phyloP scores from a whole-genome alignment of 1,140 invertebrate species.

The Apolygus lucorum region DNA sequence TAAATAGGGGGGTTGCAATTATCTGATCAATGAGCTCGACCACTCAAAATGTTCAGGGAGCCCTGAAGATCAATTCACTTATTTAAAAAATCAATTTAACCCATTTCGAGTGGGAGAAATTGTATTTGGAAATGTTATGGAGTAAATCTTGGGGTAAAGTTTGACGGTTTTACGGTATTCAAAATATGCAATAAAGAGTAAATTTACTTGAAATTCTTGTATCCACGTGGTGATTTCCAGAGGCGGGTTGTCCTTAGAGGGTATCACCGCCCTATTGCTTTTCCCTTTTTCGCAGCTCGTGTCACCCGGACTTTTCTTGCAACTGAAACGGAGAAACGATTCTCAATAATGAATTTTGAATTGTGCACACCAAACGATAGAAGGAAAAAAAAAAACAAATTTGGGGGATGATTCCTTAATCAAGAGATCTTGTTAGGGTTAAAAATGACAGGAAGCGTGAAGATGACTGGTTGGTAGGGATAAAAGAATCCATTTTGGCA shows the following conservation, averaged over 20 bases:
- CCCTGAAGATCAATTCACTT: neutral
- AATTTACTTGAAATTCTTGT: constrained; percentile 58
- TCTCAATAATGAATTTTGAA: neutral
- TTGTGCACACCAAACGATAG: too few species aligned
- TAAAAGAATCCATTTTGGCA: neutral
- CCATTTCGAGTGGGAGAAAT: too few species aligned
- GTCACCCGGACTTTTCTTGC: constrained; percentile 31
- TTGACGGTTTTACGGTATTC: too few species aligned
- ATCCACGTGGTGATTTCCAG: constrained; percentile 68
- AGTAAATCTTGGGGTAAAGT: too few species aligned
- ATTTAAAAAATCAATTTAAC: too few species aligned
- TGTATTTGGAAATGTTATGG: too few species aligned
- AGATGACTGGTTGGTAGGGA: constrained; percentile 6
- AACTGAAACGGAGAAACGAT: constrained; percentile 26
- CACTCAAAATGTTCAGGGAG: too few species aligned
- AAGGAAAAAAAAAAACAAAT: constrained; percentile 12
- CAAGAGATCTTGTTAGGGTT: neutral
- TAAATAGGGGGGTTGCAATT: too few species aligned
- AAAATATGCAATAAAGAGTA: neutral
- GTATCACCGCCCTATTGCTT: constrained; percentile 49
- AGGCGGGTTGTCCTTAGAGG: constrained; percentile 70
- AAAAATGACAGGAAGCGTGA: neutral
- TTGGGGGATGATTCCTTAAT: constrained; percentile 14
- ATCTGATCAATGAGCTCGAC: too few species aligned
- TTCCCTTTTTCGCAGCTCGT: constrained; percentile 40